A percentile compares a stretch with the other conserved stretches of the same genome.
These are phyloP conservation scores for Lutraria lutraria DNA, from an alignment of 2,888 invertebrate species.

Conservation along the genomic window DNA sequence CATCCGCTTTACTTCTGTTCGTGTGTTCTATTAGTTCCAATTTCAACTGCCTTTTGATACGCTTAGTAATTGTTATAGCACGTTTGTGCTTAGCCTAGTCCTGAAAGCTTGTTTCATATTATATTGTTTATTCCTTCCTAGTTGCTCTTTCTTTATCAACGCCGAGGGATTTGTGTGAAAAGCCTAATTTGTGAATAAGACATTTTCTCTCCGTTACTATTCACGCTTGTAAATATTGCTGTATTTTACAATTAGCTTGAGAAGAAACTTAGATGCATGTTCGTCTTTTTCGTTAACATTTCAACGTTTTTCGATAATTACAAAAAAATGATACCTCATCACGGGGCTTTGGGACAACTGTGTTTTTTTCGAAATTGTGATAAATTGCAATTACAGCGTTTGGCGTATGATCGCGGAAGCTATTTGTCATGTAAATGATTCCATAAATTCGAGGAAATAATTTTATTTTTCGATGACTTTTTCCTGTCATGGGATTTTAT, in stretches of 20 bases:
- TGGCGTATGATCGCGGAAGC: neutral
- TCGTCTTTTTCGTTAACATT: neutral
- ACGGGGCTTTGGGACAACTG: neutral
- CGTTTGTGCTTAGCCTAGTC: no score
- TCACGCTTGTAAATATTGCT: no score
- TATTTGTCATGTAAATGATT: slow-evolving; percentile 1
- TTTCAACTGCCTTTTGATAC: no score
- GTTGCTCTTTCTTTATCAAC: no score
- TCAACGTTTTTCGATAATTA: neutral
- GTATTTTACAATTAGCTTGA: neutral
- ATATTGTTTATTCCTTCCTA: no score
- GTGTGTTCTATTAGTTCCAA: no score
- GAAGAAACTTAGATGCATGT: neutral
- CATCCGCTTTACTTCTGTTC: no score
- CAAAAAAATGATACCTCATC: neutral
- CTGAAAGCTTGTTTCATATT: no score
- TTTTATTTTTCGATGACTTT: neutral
- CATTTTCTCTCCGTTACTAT: no score
- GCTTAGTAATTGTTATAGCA: no score
- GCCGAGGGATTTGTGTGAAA: no score
- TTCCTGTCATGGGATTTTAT: neutral
- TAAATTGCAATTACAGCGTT: neutral
- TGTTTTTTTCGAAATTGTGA: neutral
- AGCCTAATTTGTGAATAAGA: no score
- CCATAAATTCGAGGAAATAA: neutral